These are phyloP conservation scores for Salminus brasiliensis DNA, from an alignment of 2,113 vertebrate species.

Conservation along the genomic window DNA sequence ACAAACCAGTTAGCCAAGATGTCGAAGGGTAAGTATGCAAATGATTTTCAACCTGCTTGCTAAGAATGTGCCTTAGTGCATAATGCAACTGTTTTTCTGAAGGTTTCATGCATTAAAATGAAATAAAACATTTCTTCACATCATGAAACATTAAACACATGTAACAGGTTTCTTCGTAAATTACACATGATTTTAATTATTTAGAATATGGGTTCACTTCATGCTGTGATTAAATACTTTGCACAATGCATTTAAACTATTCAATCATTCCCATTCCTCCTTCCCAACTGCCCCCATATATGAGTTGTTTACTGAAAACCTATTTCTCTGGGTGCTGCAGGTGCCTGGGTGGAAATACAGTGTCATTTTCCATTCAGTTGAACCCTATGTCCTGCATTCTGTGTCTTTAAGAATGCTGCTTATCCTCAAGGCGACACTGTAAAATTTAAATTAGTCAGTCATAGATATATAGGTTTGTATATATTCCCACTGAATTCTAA, in stretches of 20 bases:
- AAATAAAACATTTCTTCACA: not conserved
- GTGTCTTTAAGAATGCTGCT: not conserved
- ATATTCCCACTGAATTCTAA: too few species aligned
- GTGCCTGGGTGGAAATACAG: constrained; percentile 14
- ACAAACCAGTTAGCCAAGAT: constrained; percentile 12
- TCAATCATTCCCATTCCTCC: not conserved
- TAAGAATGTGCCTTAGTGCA: not conserved
- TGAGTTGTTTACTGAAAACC: constrained; percentile 37
- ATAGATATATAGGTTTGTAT: too few species aligned
- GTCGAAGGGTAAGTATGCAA: not conserved
- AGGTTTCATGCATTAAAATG: not conserved
- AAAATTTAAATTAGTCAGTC: too few species aligned
- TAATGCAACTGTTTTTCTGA: not conserved
- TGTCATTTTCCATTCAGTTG: not conserved
- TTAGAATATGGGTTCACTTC: not conserved
- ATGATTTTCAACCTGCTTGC: not conserved
- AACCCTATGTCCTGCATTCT: not conserved
- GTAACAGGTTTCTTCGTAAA: not conserved
- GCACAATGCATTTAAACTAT: not conserved
- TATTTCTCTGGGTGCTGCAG: not conserved
- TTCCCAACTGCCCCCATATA: not conserved
- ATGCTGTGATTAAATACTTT: not conserved
- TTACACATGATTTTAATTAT: not conserved
- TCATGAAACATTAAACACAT: not conserved
- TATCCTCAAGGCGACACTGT: constrained; percentile 15